phyloP scores from a whole-genome alignment of 2,797 vertebrate genomes.

The Setipinna tenuifilis region DNA sequence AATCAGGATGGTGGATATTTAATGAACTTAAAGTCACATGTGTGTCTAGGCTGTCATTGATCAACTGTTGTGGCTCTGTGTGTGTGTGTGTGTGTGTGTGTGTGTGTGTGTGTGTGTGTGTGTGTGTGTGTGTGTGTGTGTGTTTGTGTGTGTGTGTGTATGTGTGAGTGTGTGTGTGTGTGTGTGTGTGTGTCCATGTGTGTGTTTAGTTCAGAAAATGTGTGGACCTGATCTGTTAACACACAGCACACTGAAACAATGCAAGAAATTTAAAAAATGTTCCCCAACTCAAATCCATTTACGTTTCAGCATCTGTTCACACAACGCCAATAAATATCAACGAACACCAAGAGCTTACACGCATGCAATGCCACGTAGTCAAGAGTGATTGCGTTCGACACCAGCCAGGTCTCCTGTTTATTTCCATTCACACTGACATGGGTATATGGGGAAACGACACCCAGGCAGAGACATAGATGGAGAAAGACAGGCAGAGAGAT shows the following conservation, averaged over 20 bases:
- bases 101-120: slow-evolving; percentile 2
- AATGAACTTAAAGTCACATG: not conserved
- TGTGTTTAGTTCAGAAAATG: not conserved
- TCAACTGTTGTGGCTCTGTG: not conserved
- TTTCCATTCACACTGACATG: not conserved
- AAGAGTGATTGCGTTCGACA: not conserved
- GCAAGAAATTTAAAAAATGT: not conserved
- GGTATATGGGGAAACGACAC: not conserved
- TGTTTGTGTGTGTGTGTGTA: not conserved
- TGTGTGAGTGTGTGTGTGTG: slow-evolving; percentile 4
- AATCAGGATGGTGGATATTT: slow-evolving; percentile 1
- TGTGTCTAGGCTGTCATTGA: slow-evolving; percentile 6
- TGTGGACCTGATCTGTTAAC: not conserved
- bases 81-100: not conserved
- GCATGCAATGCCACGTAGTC: not conserved
- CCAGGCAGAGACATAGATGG: not conserved
- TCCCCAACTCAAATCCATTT: not conserved
- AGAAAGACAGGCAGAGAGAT: not conserved
- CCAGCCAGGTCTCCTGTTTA: not conserved
- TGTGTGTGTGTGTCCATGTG: not conserved
- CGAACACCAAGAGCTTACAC: not conserved
- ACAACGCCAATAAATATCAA: not conserved
- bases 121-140: not conserved
- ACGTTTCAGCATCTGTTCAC: not conserved
- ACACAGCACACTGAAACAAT: not conserved